phyloP scores from a whole-genome alignment of 1,140 invertebrate genomes.

The Zaprionus lachaisei region DNA sequence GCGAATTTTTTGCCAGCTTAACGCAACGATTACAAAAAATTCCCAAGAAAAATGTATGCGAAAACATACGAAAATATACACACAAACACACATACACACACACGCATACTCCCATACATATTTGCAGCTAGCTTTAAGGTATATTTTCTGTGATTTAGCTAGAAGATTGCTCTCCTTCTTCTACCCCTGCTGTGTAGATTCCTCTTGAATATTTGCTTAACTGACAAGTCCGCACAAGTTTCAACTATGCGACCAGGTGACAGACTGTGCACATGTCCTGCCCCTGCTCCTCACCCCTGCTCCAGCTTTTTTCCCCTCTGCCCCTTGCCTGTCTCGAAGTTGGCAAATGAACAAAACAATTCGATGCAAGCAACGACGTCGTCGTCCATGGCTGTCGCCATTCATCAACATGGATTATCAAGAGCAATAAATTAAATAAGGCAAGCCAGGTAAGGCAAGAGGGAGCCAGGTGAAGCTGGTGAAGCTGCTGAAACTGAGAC shows the following conservation, averaged over 20 bases:
- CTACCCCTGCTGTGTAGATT: background rate
- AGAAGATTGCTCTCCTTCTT: background rate
- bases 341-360: constrained; percentile 6
- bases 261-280: background rate
- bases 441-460: constrained; percentile 35
- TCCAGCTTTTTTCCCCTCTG: background rate
- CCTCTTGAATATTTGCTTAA: constrained; percentile 25
- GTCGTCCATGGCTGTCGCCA: constrained; percentile 40
- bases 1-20: constrained; percentile 6
- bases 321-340: background rate
- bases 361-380: constrained; percentile 24
- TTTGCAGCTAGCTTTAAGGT: background rate
- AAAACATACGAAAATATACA: background rate
- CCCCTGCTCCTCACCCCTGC: background rate
- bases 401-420: constrained; percentile 78
- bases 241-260: constrained; percentile 15
- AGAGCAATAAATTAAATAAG: constrained; percentile 79
- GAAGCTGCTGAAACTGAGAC: background rate
- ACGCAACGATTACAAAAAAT: background rate
- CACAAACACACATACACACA: background rate
- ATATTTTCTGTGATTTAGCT: background rate
- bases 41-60: background rate
- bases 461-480: background rate
- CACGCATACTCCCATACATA: background rate
- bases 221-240: constrained; percentile 11